Evolutionary conservation across 2,888 invertebrate genomes (phyloP).

Genomic region (Meghimatium bilineatum): DNA sequence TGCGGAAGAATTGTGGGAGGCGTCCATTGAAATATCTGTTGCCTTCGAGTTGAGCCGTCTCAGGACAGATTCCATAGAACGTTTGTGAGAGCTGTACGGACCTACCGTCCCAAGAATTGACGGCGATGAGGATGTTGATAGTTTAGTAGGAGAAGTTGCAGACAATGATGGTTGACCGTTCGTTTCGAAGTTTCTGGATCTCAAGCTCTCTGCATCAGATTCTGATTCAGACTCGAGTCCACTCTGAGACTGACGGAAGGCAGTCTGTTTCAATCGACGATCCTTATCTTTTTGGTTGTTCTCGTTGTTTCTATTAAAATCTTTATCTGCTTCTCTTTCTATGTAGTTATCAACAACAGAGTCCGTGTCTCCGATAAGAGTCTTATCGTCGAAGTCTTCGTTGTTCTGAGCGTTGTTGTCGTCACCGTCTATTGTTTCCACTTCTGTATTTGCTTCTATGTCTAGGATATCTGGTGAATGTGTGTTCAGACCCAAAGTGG

Average conservation of each 20-base stretch:
- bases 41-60: conserved; percentile 87
- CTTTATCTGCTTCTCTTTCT: not conserved
- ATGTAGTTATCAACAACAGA: not conserved
- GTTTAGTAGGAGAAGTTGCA: not conserved
- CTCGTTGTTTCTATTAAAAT: conserved; percentile 16
- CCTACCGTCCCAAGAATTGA: not conserved
- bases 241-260: not conserved
- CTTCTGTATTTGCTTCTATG: not conserved
- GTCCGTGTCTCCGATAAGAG: conserved; percentile 14
- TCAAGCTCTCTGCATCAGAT: conserved; percentile 1
- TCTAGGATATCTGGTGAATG: conserved; percentile 79
- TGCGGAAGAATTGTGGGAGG: conserved; percentile 25
- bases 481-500: conserved; percentile 56
- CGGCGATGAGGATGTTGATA: not conserved
- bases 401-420: conserved; percentile 40
- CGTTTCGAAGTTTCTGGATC: conserved; percentile 14
- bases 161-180: not conserved
- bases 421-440: not conserved
- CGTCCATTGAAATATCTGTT: conserved; percentile 73
- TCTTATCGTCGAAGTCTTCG: conserved; percentile 20
- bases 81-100: conserved; percentile 56
- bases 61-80: conserved; percentile 92
- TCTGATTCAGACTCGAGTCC: not conserved
- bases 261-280: not conserved
- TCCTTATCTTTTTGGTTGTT: not conserved